These are phyloP conservation scores for Dinocampus coccinellae DNA, from an alignment of 2,888 invertebrate species.

Conservation along the genomic window DNA sequence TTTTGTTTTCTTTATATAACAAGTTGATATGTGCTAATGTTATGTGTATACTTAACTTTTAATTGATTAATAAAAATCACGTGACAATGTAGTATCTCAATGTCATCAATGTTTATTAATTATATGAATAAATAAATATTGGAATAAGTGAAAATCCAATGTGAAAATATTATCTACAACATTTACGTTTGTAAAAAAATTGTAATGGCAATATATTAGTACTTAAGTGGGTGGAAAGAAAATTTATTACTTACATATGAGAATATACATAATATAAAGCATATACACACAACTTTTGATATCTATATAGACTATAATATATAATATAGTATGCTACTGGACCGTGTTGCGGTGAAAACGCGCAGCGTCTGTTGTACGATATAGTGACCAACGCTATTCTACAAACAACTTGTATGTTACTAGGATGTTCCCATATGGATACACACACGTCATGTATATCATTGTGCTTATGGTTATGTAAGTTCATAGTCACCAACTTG, in stretches of 20 bases:
- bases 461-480: conserved; percentile 18
- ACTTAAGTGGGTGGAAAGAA: conserved; percentile 11
- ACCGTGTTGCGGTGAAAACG: conserved; percentile 50
- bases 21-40: too few relatives aligned
- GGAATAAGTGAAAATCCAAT: neutral
- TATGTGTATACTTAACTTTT: too few relatives aligned
- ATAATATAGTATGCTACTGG: conserved; percentile 48
- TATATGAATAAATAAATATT: too few relatives aligned
- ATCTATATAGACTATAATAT: conserved; percentile 40
- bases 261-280: conserved; percentile 40
- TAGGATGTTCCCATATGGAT: conserved; percentile 23
- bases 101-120: too few relatives aligned
- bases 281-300: neutral
- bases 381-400: conserved; percentile 49
- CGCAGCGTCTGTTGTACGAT: conserved; percentile 49
- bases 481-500: conserved; percentile 15
- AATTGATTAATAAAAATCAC: too few relatives aligned
- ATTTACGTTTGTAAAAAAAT: neutral
- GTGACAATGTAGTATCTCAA: too few relatives aligned
- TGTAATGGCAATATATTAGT: conserved; percentile 33
- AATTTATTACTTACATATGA: conserved; percentile 54
- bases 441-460: conserved; percentile 12
- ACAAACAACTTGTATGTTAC: conserved; percentile 34
- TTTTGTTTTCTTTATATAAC: too few relatives aligned
- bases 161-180: neutral